Evolutionary conservation across 2,888 invertebrate genomes (phyloP).

Genomic region (Toxonevra muliebris): DNA sequence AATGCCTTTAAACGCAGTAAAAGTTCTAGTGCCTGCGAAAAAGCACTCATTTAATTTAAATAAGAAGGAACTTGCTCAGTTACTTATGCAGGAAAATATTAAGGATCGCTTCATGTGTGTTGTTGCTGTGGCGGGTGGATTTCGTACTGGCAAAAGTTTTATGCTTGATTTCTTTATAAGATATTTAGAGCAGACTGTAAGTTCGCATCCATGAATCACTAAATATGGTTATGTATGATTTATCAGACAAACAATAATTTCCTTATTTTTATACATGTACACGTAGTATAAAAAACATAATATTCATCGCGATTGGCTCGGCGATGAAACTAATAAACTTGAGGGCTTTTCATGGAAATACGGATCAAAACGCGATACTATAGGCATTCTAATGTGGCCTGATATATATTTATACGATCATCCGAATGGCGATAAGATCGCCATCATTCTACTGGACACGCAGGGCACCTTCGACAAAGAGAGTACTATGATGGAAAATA

Average conservation of each 20-base stretch:
- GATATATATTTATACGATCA: conserved; percentile 86
- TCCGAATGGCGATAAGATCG: conserved; percentile 82
- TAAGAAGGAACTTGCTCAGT: conserved; percentile 77
- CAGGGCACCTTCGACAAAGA: conserved; percentile 98
- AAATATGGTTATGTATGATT: not conserved
- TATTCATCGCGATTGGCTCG: conserved; percentile 81
- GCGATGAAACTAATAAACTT: conserved; percentile 81
- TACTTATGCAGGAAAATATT: conserved; percentile 80
- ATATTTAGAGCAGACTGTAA: conserved; percentile 86
- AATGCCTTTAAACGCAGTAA: conserved; percentile 74
- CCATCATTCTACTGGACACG: conserved; percentile 91
- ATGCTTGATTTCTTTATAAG: conserved; percentile 95
- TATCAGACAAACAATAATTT: not conserved
- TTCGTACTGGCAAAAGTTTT: conserved; percentile 98
- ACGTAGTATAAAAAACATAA: conserved; percentile 69
- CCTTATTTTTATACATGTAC: conserved; percentile 36
- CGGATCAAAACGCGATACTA: conserved; percentile 94
- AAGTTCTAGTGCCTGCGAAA: conserved; percentile 81
- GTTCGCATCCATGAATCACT: conserved; percentile 66
- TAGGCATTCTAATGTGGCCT: conserved; percentile 96
- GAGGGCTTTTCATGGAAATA: conserved; percentile 95
- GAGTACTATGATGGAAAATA: conserved; percentile 97
- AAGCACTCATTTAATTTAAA: conserved; percentile 91
- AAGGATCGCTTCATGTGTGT: conserved; percentile 88
- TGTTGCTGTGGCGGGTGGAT: conserved; percentile 97